phyloP scores from a whole-genome alignment of 2,113 vertebrate genomes.

The Sarotherodon lohbergeri region DNA sequence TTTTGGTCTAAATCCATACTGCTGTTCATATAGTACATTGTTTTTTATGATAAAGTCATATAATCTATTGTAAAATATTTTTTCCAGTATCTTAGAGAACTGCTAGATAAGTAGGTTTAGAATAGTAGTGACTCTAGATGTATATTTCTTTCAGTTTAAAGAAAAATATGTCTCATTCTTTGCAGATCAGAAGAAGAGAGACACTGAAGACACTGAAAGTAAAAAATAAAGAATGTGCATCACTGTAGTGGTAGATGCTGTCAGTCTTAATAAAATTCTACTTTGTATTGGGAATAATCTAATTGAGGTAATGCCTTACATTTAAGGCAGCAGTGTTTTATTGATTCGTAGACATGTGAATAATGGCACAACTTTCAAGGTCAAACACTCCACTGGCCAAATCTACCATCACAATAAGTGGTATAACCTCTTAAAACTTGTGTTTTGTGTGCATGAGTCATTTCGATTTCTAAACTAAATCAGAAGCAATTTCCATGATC shows the following conservation, averaged over 20 bases:
- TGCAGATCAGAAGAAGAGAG: background rate
- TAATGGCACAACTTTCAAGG: background rate
- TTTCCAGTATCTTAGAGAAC: background rate
- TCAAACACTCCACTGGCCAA: background rate
- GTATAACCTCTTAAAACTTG: background rate
- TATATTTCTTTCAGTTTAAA: background rate
- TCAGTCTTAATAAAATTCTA: background rate
- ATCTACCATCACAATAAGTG: background rate
- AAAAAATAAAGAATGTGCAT: background rate
- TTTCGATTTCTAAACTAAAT: background rate
- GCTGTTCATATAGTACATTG: background rate
- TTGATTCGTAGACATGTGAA: background rate
- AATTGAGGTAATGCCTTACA: background rate
- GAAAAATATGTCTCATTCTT: background rate
- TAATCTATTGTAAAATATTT: background rate
- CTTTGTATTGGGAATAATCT: background rate
- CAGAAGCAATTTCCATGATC: background rate
- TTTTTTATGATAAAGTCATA: background rate
- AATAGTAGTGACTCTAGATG: background rate
- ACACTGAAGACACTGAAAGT: background rate
- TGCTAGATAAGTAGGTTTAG: background rate
- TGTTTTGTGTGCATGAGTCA: background rate
- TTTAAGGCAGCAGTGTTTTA: background rate
- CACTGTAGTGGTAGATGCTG: background rate
- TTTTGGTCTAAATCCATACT: background rate